Evolutionary conservation across 2,888 invertebrate species (phyloP), one percentile per base, ranked within the genome.

Genomic region (Prenolepis imparis): DNA sequence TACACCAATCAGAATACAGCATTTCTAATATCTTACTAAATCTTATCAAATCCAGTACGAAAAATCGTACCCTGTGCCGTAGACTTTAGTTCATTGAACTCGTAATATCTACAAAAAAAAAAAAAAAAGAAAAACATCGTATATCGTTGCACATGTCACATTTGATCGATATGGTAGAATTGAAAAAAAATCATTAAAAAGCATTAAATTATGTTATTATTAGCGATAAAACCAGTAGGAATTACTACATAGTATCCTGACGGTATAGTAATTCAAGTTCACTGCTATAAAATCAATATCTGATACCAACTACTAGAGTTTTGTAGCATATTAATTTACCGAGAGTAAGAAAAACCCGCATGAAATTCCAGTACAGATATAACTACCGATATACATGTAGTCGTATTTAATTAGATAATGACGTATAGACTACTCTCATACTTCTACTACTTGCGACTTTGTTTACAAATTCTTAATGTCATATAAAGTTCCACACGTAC

Each of bases 221-320:
- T 18, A n/a, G 12, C 59, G 72, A 72, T 32, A 72, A 63, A 83
- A 83, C 41, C 18, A 72, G 48, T 67, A 41, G 24, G 15, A 44
- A n/a, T 39, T 66, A 57, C 11, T 28, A 28, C 72, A 15, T 9
- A 9, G 21, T 21, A n/a, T 11, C 3, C n/a, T 18, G 61, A 0
- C 15, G 55, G 44, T 4, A 83, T 77, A 82, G 66, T 90, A 82
- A 88, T 87, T 87, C 85, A 89, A 87, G n/a, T 36, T 89, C 85
- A 84, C 87, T 55, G 74, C 81, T 84, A 86, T 90, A 90, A 90
- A 90, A 90, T 87, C 87, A 90, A 87, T 88, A 89, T 89, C 84
- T 85, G 44, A 39, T 72, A 9, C n/a, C 24, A 5, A 41, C n/a
- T 59, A 59, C 18, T 39, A 41, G 8, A 48, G 12, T 44, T 44